phyloP scores from a whole-genome alignment of 1,140 invertebrate species.

The Pissodes strobi region DNA sequence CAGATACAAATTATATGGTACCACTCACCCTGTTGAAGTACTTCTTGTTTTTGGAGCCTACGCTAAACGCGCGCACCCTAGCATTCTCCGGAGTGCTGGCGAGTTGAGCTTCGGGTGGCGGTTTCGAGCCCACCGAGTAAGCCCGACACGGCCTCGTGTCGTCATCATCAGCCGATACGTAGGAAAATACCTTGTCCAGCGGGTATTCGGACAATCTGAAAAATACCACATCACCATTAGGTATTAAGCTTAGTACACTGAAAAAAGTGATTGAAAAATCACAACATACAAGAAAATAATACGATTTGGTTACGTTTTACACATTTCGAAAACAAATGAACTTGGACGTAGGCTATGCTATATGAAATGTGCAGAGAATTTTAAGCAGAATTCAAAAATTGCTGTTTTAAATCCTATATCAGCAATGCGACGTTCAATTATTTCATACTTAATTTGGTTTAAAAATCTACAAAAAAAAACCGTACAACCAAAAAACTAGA shows the following conservation, averaged over 20 bases:
- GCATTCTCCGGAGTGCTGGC: slow-evolving; percentile 44
- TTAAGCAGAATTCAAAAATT: no score
- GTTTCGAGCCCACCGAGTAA: slow-evolving; percentile 83
- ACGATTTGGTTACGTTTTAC: no score
- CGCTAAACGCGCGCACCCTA: slow-evolving; percentile 70
- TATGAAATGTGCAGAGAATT: no score
- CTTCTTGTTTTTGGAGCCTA: slow-evolving; percentile 66
- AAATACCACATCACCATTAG: neutral
- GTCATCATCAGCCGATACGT: slow-evolving; percentile 63
- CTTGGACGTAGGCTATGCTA: no score
- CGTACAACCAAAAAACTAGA: no score
- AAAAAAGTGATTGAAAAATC: neutral
- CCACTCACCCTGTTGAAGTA: slow-evolving; percentile 40
- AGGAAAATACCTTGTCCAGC: slow-evolving; percentile 69
- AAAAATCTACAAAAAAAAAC: no score
- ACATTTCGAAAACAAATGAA: no score
- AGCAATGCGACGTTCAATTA: no score
- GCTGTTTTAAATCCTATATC: no score
- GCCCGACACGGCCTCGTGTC: slow-evolving; percentile 71
- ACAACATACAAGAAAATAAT: no score
- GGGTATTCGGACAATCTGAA: slow-evolving; percentile 65
- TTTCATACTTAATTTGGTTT: no score
- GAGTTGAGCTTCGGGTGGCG: slow-evolving; percentile 53
- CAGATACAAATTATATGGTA: no score
- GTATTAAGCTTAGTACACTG: neutral